Evolutionary conservation across 1,140 invertebrate genomes (phyloP), one percentile per base, ranked within the genome.

Genomic region (Nilaparvata lugens): DNA sequence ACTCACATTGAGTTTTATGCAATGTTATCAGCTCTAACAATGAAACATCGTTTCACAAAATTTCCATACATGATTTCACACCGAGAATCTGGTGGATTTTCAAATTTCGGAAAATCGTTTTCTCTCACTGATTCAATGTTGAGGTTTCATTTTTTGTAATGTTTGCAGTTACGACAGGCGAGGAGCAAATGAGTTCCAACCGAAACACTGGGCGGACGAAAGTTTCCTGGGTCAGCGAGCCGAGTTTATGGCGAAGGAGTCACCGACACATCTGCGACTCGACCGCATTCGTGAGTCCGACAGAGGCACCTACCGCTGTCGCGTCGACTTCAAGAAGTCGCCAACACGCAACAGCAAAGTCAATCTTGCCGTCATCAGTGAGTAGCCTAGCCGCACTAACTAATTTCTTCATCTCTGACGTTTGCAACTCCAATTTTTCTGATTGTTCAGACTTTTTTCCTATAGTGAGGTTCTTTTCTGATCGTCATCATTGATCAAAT

Each of bases 291-390:
- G 74, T 48, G 74, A 76, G n/a, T 74, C 73, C 62, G 85, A 90
- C 67, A 79, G 82, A 56, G 86, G 83, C 0, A 67, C 86, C 13
- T 89, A 88, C 69, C 78, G 84, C 59, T 91, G 88, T 69, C 73
- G 86, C 25, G 85, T 89, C 1, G 87, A 91, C 72, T 91, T 88
- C 71, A 73, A 78, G 40, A 78, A 83, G 31, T 84, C 84, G 6
- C 84, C 85, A 0, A 88, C 87, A 0, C 80, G 81, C 68, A 87
- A 87, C 69, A 80, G 81, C 54, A 81, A 83, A 42, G 82, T 89
- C 65, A 86, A 87, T 71, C 72, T 91, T 19, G 83, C 82, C 60
- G 81, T 90, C 58, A 83, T 88, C 63, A 85, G 88, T 89, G 76
- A 84, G 83, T 58, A 31, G 16, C 31, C 9, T n/a, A n/a, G n/a